Percentiles rank a stretch among this genome's conserved stretches.
Evolutionary conservation across 2,888 invertebrate genomes (phyloP).

Genomic region (Sialis lutaria): DNA sequence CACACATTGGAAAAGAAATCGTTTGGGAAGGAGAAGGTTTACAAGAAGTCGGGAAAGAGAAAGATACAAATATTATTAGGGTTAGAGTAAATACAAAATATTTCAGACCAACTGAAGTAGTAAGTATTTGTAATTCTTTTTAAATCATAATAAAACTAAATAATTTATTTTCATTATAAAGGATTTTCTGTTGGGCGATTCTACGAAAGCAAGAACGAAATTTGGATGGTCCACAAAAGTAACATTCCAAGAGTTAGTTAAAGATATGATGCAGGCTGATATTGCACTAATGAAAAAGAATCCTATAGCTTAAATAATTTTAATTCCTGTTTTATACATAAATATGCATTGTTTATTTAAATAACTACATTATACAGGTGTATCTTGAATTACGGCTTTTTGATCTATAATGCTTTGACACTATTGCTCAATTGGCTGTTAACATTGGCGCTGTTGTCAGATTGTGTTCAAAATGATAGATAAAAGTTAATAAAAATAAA

Average conservation of each 20-base stretch:
- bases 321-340: too few species aligned
- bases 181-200: slow-evolving; percentile 86
- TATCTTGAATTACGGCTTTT: too few species aligned
- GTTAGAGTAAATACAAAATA: slow-evolving; percentile 85
- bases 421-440: too few species aligned
- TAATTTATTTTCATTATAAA: slow-evolving; percentile 18
- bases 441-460: too few species aligned
- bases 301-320: slow-evolving; percentile 54
- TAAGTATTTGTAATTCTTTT: slow-evolving; percentile 26
- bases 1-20: slow-evolving; percentile 60
- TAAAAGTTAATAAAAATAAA: too few species aligned
- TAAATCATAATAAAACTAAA: not conserved
- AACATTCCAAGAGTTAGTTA: slow-evolving; percentile 64
- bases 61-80: slow-evolving; percentile 51
- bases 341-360: too few species aligned
- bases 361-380: too few species aligned
- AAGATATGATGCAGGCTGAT: slow-evolving; percentile 90
- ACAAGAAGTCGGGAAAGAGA: slow-evolving; percentile 61
- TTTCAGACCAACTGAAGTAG: slow-evolving; percentile 97
- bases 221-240: slow-evolving; percentile 82
- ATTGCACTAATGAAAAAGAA: slow-evolving; percentile 79
- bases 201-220: slow-evolving; percentile 71
- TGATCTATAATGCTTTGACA: too few species aligned
- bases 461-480: too few species aligned
- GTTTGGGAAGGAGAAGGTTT: slow-evolving; percentile 78